phyloP scores from a whole-genome alignment of 2,113 vertebrate genomes.

The Eurypyga helias region DNA sequence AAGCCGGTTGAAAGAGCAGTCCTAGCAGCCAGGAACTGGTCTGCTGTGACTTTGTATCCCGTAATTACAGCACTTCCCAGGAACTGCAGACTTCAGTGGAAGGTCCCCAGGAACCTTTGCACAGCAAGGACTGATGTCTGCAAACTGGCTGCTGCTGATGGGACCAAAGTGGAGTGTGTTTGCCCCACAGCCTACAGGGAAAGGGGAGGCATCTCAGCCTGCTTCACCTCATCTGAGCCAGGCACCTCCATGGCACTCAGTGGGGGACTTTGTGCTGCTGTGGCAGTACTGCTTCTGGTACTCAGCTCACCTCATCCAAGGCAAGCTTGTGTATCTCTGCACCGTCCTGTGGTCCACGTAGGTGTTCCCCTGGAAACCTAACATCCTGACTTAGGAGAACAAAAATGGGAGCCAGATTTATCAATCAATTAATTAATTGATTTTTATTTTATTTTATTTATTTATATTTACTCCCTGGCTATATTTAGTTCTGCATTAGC shows the following conservation, averaged over 20 bases:
- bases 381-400: background rate
- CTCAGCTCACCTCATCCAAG: background rate
- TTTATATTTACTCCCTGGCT: background rate
- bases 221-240: background rate
- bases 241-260: background rate
- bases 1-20: background rate
- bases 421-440: too few species aligned
- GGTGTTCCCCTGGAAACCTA: background rate
- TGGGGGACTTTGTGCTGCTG: rapidly evolving
- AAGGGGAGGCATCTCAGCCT: background rate
- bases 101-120: background rate
- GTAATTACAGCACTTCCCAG: background rate
- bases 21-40: background rate
- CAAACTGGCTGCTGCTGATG: background rate
- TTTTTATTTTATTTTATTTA: too few species aligned
- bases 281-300: background rate
- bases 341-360: background rate
- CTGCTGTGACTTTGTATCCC: background rate
- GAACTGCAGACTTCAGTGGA: background rate
- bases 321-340: background rate
- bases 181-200: background rate
- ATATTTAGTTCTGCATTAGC: background rate
- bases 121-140: background rate
- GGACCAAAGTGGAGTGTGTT: background rate
- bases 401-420: background rate